Evolutionary conservation across 2,888 invertebrate genomes (phyloP).

Genomic region (Molorchus minor): DNA sequence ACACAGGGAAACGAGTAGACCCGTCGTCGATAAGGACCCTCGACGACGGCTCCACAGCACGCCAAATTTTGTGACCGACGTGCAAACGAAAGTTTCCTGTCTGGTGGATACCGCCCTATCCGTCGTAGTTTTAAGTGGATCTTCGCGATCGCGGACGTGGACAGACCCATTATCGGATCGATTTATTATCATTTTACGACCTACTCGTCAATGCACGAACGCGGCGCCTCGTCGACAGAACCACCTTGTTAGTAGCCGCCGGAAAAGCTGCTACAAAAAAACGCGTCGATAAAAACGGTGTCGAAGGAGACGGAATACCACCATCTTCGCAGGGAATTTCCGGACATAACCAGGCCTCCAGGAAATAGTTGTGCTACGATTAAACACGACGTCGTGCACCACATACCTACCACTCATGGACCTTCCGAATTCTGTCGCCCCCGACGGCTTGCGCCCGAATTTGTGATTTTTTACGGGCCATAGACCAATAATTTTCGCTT

Average conservation of each 20-base stretch:
- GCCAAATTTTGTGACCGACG: conserved; percentile 27
- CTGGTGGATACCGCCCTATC: conserved; percentile 28
- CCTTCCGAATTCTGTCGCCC: conserved; percentile 47
- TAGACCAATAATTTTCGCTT: too few relatives aligned
- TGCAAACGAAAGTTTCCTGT: conserved; percentile 14
- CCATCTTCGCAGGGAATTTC: neutral
- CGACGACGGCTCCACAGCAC: conserved; percentile 10
- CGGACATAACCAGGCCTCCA: neutral
- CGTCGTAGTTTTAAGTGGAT: conserved; percentile 14
- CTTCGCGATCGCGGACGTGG: conserved; percentile 16
- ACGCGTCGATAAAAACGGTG: neutral
- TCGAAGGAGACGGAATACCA: neutral
- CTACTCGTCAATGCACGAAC: conserved; percentile 15
- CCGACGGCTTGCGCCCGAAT: conserved; percentile 51
- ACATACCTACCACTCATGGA: conserved; percentile 10
- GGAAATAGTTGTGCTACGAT: neutral
- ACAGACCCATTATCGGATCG: conserved; percentile 22
- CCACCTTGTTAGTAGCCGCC: neutral
- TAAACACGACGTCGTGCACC: neutral
- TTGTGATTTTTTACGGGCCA: too few relatives aligned
- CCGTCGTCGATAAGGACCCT: conserved; percentile 15
- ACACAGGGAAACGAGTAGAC: conserved; percentile 28
- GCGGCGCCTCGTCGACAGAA: conserved; percentile 11
- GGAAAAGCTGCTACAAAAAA: neutral
- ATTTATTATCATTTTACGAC: conserved; percentile 16